Evolutionary conservation across 2,113 vertebrate genomes (phyloP).

Genomic region (Forbesichthys papilliferus): DNA sequence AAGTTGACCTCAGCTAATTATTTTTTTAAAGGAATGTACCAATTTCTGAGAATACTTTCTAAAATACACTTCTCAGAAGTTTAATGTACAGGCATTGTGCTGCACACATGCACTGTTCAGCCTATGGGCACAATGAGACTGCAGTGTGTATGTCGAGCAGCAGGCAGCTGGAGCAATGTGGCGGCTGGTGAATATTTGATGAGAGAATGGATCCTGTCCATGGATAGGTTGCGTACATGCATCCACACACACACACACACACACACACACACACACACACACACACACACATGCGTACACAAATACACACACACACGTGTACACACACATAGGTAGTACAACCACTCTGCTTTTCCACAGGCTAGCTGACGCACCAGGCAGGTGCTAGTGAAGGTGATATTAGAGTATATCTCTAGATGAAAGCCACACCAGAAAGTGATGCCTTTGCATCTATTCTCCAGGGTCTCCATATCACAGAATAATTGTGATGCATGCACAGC

Average conservation of each 20-base stretch:
- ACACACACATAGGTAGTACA: background rate
- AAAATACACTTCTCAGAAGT: too few species aligned
- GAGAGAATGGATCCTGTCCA: slow-evolving; percentile 76
- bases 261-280: background rate
- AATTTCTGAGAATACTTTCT: too few species aligned
- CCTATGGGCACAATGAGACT: too few species aligned
- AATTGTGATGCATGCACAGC: slow-evolving; percentile 12
- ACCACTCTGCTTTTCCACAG: slow-evolving; percentile 34
- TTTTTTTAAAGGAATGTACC: too few species aligned
- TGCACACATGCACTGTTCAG: too few species aligned
- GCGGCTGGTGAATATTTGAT: slow-evolving; percentile 80
- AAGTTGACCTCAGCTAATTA: too few species aligned
- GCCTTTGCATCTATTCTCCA: slow-evolving; percentile 34
- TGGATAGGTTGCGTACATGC: slow-evolving; percentile 59
- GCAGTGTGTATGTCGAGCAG: slow-evolving; percentile 18
- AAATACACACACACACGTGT: background rate
- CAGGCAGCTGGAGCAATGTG: slow-evolving; percentile 72
- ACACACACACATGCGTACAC: background rate
- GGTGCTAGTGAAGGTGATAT: slow-evolving; percentile 69
- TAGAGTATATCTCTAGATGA: slow-evolving; percentile 52
- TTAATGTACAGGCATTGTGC: too few species aligned
- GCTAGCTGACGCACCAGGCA: slow-evolving; percentile 16
- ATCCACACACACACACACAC: slow-evolving; percentile 2
- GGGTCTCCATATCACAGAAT: slow-evolving; percentile 32
- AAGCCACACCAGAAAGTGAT: slow-evolving; percentile 65